A percentile compares a stretch with the other conserved stretches of the same genome.
Evolutionary conservation across 37 sponge, comb jelly and placozoan species (phyloP).

Genomic region (Oopsacas minuta): DNA sequence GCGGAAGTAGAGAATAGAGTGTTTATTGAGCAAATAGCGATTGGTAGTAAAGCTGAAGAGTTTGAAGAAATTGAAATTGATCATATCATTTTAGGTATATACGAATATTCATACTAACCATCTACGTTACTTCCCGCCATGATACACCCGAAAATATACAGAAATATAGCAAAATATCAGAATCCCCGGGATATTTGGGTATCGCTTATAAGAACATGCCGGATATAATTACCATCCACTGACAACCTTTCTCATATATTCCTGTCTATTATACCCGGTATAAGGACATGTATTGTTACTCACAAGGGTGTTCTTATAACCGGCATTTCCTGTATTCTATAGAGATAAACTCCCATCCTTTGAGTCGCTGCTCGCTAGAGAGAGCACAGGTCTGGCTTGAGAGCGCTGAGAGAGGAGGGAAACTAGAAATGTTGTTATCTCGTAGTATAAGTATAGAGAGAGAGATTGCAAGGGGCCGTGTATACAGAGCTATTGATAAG

Average conservation of each 20-base stretch:
- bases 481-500: neutral
- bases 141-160: too few relatives aligned
- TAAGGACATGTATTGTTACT: too few relatives aligned
- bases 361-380: neutral
- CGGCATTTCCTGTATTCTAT: too few relatives aligned
- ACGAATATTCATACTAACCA: neutral
- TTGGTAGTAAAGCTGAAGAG: neutral
- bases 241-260: too few relatives aligned
- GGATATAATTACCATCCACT: too few relatives aligned
- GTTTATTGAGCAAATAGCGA: neutral
- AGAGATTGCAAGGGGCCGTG: neutral
- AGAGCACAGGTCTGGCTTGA: neutral
- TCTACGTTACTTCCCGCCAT: too few relatives aligned
- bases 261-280: too few relatives aligned
- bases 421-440: neutral
- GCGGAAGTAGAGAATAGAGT: neutral
- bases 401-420: neutral
- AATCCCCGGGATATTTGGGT: too few relatives aligned
- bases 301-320: too few relatives aligned
- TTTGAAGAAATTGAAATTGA: neutral
- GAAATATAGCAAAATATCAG: too few relatives aligned
- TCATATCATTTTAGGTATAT: slow-evolving; percentile 2
- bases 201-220: too few relatives aligned
- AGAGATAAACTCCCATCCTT: neutral
- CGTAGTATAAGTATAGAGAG: neutral